Conservation (phyloP, 1,140 invertebrate species). For the Drosophila suzukii region DNA sequence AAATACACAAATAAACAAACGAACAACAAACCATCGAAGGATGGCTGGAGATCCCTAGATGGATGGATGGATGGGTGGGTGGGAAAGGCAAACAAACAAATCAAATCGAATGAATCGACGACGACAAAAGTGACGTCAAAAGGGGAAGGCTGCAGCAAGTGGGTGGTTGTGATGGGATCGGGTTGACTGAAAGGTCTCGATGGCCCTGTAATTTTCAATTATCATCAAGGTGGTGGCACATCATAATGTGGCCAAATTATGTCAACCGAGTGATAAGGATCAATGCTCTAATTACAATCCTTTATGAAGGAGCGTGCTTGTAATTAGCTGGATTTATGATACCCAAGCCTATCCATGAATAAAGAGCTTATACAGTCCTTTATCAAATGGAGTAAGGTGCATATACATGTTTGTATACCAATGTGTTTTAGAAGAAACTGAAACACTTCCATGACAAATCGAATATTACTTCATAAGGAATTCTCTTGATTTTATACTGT, state of each 20-base stretch:
- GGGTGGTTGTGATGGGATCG: conserved; percentile 17
- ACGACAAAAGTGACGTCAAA: conserved; percentile 39
- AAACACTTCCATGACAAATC: too few relatives aligned
- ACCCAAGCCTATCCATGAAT: conserved; percentile 24
- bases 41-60: conserved; percentile 14
- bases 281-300: conserved; percentile 64
- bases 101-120: conserved; percentile 73
- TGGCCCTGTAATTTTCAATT: conserved; percentile 76
- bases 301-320: conserved; percentile 45
- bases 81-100: conserved; percentile 70
- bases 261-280: conserved; percentile 63
- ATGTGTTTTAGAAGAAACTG: not conserved
- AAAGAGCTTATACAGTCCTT: not conserved
- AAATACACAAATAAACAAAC: conserved; percentile 81
- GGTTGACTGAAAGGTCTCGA: conserved; percentile 37
- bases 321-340: conserved; percentile 50
- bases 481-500: too few relatives aligned
- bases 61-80: conserved; percentile 21
- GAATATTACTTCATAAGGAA: not conserved
- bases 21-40: conserved; percentile 37
- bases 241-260: conserved; percentile 74
- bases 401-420: not conserved
- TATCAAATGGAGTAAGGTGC: not conserved
- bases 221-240: conserved; percentile 65
- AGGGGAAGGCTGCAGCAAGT: conserved; percentile 18